These are phyloP conservation scores for Sus cebifrons DNA, from an alignment of 2,797 vertebrate genomes.

Conservation along the genomic window DNA sequence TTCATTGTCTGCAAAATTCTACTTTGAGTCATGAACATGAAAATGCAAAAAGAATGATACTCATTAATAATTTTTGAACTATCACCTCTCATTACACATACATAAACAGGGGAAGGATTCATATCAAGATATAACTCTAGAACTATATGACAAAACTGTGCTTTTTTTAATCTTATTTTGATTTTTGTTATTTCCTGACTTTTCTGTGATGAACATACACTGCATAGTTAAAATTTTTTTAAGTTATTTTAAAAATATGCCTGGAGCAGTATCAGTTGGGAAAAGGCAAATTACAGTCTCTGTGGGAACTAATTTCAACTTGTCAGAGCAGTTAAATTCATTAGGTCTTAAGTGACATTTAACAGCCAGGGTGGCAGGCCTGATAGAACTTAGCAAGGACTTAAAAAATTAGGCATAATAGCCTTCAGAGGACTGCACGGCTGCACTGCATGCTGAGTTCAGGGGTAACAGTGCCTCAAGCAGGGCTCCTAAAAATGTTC, in stretches of 20 bases:
- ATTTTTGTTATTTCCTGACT: slow-evolving; percentile 40
- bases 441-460: slow-evolving; percentile 76
- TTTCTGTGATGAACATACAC: slow-evolving; percentile 20
- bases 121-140: background rate
- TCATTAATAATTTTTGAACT: background rate
- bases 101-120: background rate
- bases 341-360: slow-evolving; percentile 86
- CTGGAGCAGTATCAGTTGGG: slow-evolving; percentile 53
- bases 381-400: slow-evolving; percentile 66
- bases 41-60: slow-evolving; percentile 14
- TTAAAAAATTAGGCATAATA: slow-evolving; percentile 79
- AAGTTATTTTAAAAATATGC: slow-evolving; percentile 44
- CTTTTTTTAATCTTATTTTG: background rate
- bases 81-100: background rate
- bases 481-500: slow-evolving; percentile 67
- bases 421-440: slow-evolving; percentile 75
- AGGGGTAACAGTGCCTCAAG: slow-evolving; percentile 70
- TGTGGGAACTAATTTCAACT: slow-evolving; percentile 83
- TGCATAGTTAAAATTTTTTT: background rate
- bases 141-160: background rate
- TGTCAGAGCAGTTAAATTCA: slow-evolving; percentile 84
- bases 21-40: background rate
- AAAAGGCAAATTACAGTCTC: slow-evolving; percentile 80
- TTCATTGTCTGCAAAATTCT: slow-evolving; percentile 7
- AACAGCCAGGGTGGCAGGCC: slow-evolving; percentile 79